These are phyloP conservation scores for Brachyalestes nurse DNA, from an alignment of 2,797 vertebrate genomes.

Conservation along the genomic window DNA sequence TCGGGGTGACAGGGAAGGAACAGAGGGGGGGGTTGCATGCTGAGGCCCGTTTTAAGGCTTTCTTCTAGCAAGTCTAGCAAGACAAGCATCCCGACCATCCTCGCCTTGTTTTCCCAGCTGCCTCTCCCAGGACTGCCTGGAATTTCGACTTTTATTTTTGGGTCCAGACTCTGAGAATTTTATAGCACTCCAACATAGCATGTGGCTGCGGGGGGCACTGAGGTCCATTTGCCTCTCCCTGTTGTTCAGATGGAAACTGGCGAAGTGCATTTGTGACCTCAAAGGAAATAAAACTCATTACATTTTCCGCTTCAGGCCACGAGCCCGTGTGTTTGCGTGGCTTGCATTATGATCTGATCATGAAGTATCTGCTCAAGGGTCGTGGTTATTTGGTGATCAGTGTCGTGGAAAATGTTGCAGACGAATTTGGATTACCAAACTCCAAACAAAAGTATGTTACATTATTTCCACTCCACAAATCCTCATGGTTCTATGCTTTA, in stretches of 20 bases:
- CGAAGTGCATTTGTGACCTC: slow-evolving; percentile 30
- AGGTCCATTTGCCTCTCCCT: slow-evolving; percentile 40
- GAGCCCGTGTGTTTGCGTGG: slow-evolving; percentile 8
- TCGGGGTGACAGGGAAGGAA: background rate
- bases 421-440: background rate
- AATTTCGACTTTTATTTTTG: slow-evolving; percentile 56
- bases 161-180: slow-evolving; percentile 26
- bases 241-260: slow-evolving; percentile 13
- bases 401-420: background rate
- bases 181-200: background rate
- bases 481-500: background rate
- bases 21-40: background rate
- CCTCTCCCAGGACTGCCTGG: slow-evolving; percentile 44
- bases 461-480: background rate
- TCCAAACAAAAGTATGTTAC: background rate
- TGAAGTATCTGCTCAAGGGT: background rate
- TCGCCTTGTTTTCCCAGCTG: slow-evolving; percentile 60
- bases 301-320: slow-evolving; percentile 11
- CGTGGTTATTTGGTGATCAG: background rate
- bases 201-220: background rate
- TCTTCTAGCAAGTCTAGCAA: background rate
- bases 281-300: slow-evolving; percentile 40
- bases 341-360: background rate
- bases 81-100: slow-evolving; percentile 21
- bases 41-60: slow-evolving; percentile 8